phyloP scores from a whole-genome alignment of 1,140 invertebrate genomes.

The Drosophila pseudoobscura region DNA sequence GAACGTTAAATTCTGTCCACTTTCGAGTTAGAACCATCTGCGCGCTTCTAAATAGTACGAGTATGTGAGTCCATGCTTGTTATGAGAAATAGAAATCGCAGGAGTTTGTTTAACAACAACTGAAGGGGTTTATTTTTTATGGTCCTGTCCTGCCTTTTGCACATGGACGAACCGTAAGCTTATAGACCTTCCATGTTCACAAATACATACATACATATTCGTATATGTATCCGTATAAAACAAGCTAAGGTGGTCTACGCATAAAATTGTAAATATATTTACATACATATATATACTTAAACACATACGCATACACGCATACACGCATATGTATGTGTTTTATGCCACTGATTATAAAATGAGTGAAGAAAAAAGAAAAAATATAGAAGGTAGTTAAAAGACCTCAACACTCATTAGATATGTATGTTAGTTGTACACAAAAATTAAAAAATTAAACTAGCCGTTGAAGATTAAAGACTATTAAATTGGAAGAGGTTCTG shows the following conservation, averaged over 20 bases:
- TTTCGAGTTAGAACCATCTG: constrained; percentile 63
- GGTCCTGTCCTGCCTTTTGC: constrained; percentile 12
- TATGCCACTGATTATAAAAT: constrained; percentile 55
- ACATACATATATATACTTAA: constrained; percentile 18
- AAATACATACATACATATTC: neutral
- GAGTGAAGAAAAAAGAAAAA: constrained; percentile 41
- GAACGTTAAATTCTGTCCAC: constrained; percentile 82
- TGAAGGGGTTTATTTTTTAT: constrained; percentile 77
- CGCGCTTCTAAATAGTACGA: constrained; percentile 43
- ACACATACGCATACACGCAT: neutral
- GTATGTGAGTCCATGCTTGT: constrained; percentile 25
- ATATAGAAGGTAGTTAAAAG: constrained; percentile 50
- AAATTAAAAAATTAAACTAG: constrained; percentile 10
- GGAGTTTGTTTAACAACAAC: constrained; percentile 80
- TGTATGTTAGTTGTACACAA: constrained; percentile 31
- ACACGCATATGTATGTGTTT: constrained; percentile 5
- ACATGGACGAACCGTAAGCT: constrained; percentile 39
- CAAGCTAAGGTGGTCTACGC: too few species aligned
- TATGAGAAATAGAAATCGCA: constrained; percentile 76
- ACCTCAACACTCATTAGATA: constrained; percentile 51
- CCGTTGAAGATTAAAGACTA: constrained; percentile 13
- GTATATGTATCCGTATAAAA: neutral
- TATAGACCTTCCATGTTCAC: constrained; percentile 41
- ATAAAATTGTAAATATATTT: constrained; percentile 8
- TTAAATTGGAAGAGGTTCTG: neutral